A percentile compares a stretch with the other conserved stretches of the same genome.
phyloP scores from a whole-genome alignment of 2,113 vertebrate genomes.

The Potamarius usumacintae region DNA sequence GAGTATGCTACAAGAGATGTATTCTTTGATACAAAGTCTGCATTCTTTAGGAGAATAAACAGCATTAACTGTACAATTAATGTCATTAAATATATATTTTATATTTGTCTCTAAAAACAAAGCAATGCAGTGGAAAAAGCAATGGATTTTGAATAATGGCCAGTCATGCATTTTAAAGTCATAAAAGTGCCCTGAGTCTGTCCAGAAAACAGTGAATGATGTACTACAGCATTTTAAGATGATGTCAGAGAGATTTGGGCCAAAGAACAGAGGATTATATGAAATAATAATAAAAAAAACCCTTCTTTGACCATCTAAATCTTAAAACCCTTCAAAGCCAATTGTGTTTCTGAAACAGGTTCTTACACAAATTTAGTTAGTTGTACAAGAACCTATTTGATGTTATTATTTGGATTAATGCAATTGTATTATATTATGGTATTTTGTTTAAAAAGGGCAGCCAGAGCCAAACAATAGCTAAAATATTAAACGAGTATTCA shows the following conservation, averaged over 20 bases:
- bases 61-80: neutral
- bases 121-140: neutral
- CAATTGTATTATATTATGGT: neutral
- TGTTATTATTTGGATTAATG: neutral
- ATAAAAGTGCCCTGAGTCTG: neutral
- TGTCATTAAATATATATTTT: neutral
- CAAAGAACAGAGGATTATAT: constrained; percentile 6
- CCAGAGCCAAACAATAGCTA: neutral
- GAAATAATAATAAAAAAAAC: neutral
- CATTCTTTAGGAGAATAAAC: constrained; percentile 1
- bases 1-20: neutral
- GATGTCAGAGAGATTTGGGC: constrained; percentile 7
- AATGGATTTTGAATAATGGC: neutral
- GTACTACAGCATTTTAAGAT: neutral
- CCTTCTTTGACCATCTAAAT: constrained; percentile 21
- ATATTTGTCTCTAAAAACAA: neutral
- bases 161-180: neutral
- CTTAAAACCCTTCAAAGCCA: neutral
- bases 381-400: neutral
- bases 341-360: neutral
- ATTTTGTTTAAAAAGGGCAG: neutral
- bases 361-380: neutral
- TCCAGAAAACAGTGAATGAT: constrained; percentile 20
- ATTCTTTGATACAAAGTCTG: neutral
- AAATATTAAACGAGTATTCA: neutral